phyloP scores from a whole-genome alignment of 2,797 vertebrate genomes.

The Muscicapa comitata region DNA sequence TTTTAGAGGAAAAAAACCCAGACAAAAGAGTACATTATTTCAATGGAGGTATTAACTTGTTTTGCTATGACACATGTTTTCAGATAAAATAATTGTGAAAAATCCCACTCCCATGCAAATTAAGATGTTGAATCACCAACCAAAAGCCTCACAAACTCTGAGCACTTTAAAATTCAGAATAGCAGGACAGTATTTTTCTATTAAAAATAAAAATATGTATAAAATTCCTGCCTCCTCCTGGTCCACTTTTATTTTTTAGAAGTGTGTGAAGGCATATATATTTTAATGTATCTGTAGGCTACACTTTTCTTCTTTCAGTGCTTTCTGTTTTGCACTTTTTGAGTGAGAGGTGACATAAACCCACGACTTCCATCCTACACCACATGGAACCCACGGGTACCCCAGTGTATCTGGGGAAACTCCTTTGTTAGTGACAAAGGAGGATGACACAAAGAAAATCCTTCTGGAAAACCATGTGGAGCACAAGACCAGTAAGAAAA shows the following conservation, averaged over 20 bases:
- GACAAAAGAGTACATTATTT: background rate
- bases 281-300: background rate
- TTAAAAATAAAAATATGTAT: too few species aligned
- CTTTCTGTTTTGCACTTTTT: background rate
- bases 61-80: background rate
- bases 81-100: background rate
- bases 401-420: background rate
- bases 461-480: background rate
- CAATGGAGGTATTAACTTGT: background rate
- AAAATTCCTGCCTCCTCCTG: background rate
- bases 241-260: background rate
- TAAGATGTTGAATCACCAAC: background rate
- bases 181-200: background rate
- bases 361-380: background rate
- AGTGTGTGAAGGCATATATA: fast-evolving
- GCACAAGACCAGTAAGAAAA: background rate
- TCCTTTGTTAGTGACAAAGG: background rate
- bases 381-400: background rate
- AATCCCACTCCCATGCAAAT: background rate
- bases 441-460: background rate
- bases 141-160: background rate
- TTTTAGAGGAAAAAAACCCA: background rate
- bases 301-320: background rate
- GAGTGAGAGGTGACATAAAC: background rate
- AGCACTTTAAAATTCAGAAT: background rate